Evolutionary conservation across 2,113 vertebrate species (phyloP), one percentile per base, ranked within the genome.

Genomic region (Peromyscus leucopus): DNA sequence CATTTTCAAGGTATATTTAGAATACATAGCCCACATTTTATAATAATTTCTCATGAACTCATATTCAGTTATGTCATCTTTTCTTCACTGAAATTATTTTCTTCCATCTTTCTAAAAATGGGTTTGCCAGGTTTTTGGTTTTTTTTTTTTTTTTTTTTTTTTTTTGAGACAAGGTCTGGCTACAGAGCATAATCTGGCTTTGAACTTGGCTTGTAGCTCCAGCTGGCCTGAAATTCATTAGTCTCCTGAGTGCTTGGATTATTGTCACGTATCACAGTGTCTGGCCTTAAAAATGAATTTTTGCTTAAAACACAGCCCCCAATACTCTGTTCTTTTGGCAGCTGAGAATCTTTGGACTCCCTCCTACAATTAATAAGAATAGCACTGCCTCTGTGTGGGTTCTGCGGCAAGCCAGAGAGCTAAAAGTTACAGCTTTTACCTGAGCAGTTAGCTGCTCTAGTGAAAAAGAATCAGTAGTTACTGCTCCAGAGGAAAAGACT

Each of bases 1-100:
- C 10, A 42, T 72, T 59, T 74, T 1, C n/a, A 33, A 51, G 78
- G 84, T 8, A 86, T 86, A 48, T 88, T 90, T 28, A 5, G 71
- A 75, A 87, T 74, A 88, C 42, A 84, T 88, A 13, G 19, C 46
- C 42, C 46, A 74, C 55, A 65, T 75, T 93, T 92, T 95, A 67
- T 26, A 87, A 9, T 69, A 63, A 9, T 96, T 95, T 86, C 78
- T 80, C 42, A 80, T 48, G 69, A 9, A 39, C 39, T 86, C n/a
- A 84, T 65, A 48, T 91, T 96, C 16, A 94, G 7, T 5, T 16
- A 21, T 87, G 31, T 74, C 24, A 76, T 55, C 28, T 48, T 26
- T 94, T 89, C 36, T 82, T 96, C 46, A 89, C 21, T 75, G 55
- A 85, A 93, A 83, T 46, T 75, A 79, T 42, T 84, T 97, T 93